Percentiles rank a stretch among this genome's conserved stretches.
Evolutionary conservation across 2,113 vertebrate species (phyloP).

Genomic region (Rafetus swinhoei): DNA sequence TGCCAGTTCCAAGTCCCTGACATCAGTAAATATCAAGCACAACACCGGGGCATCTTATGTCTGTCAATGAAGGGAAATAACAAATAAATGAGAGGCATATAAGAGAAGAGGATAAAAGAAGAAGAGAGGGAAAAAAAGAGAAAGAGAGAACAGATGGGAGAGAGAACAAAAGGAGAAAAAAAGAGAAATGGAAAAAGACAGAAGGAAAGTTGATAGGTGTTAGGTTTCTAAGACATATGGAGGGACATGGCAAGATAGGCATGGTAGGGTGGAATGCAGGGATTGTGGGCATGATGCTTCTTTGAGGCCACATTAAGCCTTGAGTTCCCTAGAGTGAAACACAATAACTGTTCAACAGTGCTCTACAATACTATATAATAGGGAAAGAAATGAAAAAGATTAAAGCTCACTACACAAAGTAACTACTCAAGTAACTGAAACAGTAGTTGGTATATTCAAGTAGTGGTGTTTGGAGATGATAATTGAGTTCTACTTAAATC

Average conservation of each 20-base stretch:
- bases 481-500: not conserved
- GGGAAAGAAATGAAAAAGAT: not conserved
- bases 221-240: not conserved
- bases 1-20: not conserved
- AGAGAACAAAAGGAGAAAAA: not conserved
- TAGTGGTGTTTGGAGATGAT: not conserved
- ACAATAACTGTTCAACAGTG: not conserved
- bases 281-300: not conserved
- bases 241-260: not conserved
- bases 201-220: not conserved
- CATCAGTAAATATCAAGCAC: not conserved
- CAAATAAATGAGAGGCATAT: not conserved
- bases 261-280: not conserved
- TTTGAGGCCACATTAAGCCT: not conserved
- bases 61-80: not conserved
- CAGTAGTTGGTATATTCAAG: accelerated
- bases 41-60: not conserved
- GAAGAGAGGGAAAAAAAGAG: not conserved
- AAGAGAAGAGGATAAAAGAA: not conserved
- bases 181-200: not conserved
- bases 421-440: not conserved
- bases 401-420: not conserved
- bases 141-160: not conserved
- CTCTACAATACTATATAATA: not conserved
- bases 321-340: not conserved